A percentile compares a stretch with the other conserved stretches of the same genome.
Conservation (phyloP, 2,797 vertebrate species). For the Enteromius thamalakanensis region DNA sequence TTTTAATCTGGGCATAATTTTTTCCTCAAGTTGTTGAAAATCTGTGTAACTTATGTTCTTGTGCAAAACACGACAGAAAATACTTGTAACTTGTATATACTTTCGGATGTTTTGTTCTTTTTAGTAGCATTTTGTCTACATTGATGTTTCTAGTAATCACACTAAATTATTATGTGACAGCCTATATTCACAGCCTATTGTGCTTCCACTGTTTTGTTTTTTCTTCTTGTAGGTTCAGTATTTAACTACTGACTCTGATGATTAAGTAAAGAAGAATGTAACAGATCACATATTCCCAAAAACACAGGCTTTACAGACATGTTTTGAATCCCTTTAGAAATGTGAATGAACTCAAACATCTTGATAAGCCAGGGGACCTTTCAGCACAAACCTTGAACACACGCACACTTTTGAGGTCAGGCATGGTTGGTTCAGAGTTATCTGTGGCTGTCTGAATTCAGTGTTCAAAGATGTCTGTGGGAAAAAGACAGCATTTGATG, state of each 20-base stretch:
- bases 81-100: neutral
- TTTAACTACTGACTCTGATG: neutral
- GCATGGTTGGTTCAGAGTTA: slow-evolving; percentile 59
- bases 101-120: neutral
- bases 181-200: neutral
- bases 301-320: neutral
- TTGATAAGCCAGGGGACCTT: slow-evolving; percentile 24
- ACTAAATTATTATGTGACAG: neutral
- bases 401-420: slow-evolving; percentile 51
- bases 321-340: slow-evolving; percentile 15
- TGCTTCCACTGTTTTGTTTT: neutral
- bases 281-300: too few species aligned
- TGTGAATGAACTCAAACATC: slow-evolving; percentile 14
- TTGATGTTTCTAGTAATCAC: neutral
- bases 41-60: neutral
- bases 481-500: slow-evolving; percentile 70
- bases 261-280: neutral
- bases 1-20: neutral
- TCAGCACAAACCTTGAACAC: slow-evolving; percentile 42
- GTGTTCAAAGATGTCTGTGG: slow-evolving; percentile 67
- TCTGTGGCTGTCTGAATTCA: slow-evolving; percentile 60
- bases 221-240: neutral
- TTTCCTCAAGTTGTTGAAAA: neutral
- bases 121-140: neutral
- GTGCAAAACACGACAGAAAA: neutral